Evolutionary conservation across 1,140 invertebrate genomes (phyloP).

Genomic region (Neodiprion lecontei): DNA sequence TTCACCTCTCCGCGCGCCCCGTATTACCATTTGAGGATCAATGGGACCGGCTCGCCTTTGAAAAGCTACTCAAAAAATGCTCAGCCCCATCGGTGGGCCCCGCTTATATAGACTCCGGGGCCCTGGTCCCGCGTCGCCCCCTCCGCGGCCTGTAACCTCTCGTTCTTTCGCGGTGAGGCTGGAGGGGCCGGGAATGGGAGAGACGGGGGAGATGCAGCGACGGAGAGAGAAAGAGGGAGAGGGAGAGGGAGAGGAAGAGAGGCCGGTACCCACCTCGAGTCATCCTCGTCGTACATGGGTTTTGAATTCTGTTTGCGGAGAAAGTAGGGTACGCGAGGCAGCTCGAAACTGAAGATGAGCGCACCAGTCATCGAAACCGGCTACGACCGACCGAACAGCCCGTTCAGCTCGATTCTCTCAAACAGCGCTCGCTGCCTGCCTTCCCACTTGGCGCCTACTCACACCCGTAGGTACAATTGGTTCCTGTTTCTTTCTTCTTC

Average conservation of each 20-base stretch:
- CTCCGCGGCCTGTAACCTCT: background rate
- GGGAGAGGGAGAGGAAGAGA: constrained; percentile 3
- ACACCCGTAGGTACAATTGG: background rate
- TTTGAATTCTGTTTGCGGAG: constrained; percentile 56
- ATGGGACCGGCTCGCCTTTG: background rate
- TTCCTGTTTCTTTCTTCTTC: background rate
- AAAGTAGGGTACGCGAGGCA: constrained; percentile 54
- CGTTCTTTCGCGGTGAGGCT: background rate
- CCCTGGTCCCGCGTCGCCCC: constrained; percentile 23
- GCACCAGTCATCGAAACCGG: constrained; percentile 20
- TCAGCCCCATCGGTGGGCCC: constrained; percentile 40
- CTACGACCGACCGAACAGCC: background rate
- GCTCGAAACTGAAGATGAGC: constrained; percentile 34
- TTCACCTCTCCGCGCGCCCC: background rate
- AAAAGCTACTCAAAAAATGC: constrained; percentile 53
- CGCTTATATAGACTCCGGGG: constrained; percentile 58
- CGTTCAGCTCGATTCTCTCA: background rate
- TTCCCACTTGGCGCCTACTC: constrained; percentile 1
- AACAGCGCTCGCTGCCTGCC: background rate
- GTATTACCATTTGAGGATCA: background rate
- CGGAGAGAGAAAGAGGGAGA: constrained; percentile 28
- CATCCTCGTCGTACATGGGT: constrained; percentile 37
- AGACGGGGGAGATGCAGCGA: background rate
- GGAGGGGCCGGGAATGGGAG: background rate
- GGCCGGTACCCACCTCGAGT: constrained; percentile 14